Evolutionary conservation across 2,113 vertebrate genomes (phyloP), one percentile per base, ranked within the genome.

Genomic region (Dromas ardeola): DNA sequence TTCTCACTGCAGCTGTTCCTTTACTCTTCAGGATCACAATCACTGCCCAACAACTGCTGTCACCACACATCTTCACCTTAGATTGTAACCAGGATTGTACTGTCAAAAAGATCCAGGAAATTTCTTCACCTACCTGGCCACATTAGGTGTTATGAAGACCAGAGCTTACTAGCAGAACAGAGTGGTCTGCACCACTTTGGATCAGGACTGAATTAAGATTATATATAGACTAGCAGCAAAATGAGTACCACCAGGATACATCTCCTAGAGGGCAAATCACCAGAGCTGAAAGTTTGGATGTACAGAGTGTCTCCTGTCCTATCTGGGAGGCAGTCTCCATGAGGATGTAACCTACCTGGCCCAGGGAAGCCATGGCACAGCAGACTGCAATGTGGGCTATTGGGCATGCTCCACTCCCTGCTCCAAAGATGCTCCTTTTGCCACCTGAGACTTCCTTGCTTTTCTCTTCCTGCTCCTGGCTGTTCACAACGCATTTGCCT

Each of bases 341-440:
- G 25, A 80, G 50, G 22, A 32, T 38, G 36, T 52, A 58, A 63
- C 13, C 22, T 12, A 23, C 38, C 21, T 34, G 4, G 10, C 32
- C 18, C 38, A 78, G 9, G 7, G 42, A 61, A 72, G 20, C 25
- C 17, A 36, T 20, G 32, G 22, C 15, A 77, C 18, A 59, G 25
- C 58, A 40, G 45, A 34, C 13, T 47, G 30, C 0, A 3, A 25
- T 0, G 1, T 65, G 38, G 7, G 21, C 26, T 81, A 23, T 32
- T 3, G 4, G 38, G 5, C 17, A 23, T 19, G 10, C 21, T 72
- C 47, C 9, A 13, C 15, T 52, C 4, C 11, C 9, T 40, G 8
- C 43, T 56, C 42, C 56, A 63, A 50, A 82, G 17, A 26, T 42
- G 38, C 15, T 81, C 17, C 36, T 65, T 65, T 59, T 47, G 8